These are phyloP conservation scores for Takifugu bimaculatus DNA, from an alignment of 2,113 vertebrate genomes.

Conservation along the genomic window DNA sequence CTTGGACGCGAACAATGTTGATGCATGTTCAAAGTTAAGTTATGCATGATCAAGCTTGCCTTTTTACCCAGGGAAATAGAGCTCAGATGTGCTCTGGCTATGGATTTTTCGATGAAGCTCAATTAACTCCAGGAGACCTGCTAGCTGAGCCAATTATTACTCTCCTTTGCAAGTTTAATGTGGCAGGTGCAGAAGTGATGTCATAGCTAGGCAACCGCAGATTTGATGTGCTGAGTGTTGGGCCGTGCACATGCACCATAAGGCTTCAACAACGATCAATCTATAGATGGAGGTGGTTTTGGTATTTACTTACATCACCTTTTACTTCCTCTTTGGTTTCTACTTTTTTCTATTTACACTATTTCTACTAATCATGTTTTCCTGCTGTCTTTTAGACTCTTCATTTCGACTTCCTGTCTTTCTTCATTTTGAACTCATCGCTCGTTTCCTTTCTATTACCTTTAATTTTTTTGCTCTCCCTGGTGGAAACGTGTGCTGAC, in stretches of 20 bases:
- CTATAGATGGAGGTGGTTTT: too few species aligned
- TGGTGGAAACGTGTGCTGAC: constrained; percentile 43
- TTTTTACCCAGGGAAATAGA: constrained; percentile 54
- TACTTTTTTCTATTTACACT: constrained; percentile 22
- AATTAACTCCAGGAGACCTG: constrained; percentile 69
- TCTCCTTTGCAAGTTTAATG: constrained; percentile 39
- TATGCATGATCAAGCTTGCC: neutral
- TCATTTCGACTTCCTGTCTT: constrained; percentile 18
- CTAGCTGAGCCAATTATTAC: constrained; percentile 67
- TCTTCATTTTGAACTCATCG: constrained; percentile 17
- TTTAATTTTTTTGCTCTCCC: constrained; percentile 9
- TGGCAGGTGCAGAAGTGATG: constrained; percentile 37
- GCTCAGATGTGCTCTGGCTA: constrained; percentile 53
- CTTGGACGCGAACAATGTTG: constrained; percentile 8
- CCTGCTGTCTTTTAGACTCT: neutral
- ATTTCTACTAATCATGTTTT: constrained; percentile 1
- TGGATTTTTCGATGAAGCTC: constrained; percentile 57
- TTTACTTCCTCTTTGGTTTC: constrained; percentile 1
- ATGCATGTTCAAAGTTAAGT: too few species aligned
- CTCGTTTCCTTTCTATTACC: constrained; percentile 6
- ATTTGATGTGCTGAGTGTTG: constrained; percentile 5
- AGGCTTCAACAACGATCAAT: too few species aligned
- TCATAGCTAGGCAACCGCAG: constrained; percentile 29
- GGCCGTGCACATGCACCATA: neutral
- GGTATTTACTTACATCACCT: neutral